Conservation (phyloP, 2,888 invertebrate genomes). For the Taenaris catops region DNA sequence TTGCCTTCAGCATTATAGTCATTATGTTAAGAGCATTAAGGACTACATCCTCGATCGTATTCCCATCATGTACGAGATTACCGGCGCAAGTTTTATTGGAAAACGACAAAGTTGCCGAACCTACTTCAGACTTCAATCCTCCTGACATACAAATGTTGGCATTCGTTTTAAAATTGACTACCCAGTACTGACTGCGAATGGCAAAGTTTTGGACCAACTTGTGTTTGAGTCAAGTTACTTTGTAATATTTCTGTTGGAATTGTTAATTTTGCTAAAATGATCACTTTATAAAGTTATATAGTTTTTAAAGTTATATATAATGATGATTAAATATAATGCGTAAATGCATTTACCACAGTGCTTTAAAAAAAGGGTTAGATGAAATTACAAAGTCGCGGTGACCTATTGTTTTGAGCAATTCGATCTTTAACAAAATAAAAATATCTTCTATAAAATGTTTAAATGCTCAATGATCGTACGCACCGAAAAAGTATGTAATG, state of each 20-base stretch:
- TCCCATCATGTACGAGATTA: conserved; percentile 35
- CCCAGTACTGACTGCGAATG: conserved; percentile 12
- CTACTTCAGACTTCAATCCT: conserved; percentile 30
- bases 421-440: too few species aligned
- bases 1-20: background rate
- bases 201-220: conserved; percentile 8
- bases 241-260: background rate
- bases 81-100: conserved; percentile 40
- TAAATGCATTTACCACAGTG: too few species aligned
- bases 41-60: conserved; percentile 20
- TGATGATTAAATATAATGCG: too few species aligned
- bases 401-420: too few species aligned
- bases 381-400: too few species aligned
- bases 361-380: too few species aligned
- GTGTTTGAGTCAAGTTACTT: conserved; percentile 5
- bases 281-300: too few species aligned
- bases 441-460: too few species aligned
- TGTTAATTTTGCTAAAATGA: conserved; percentile 2
- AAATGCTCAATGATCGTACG: too few species aligned
- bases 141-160: conserved; percentile 29
- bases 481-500: too few species aligned
- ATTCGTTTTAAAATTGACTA: conserved; percentile 26
- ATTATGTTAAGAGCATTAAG: conserved; percentile 8
- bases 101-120: conserved; percentile 35
- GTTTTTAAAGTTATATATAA: too few species aligned